Percentiles rank a stretch among this genome's conserved stretches.
phyloP scores from a whole-genome alignment of 35 echinoderm and acorn worm species.

The Apostichopus californicus region DNA sequence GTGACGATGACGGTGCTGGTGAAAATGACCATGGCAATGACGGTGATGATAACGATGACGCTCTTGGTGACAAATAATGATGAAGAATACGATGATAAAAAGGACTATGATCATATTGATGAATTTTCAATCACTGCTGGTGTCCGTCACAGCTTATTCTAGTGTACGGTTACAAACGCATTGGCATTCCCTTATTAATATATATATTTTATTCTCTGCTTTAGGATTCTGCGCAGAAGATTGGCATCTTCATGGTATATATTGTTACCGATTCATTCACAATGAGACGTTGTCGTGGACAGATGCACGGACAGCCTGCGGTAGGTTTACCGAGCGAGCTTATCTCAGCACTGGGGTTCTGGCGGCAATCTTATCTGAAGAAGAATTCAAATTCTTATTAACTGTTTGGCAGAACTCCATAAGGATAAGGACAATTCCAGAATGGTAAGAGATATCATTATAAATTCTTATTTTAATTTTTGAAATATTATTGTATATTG shows the following conservation, averaged over 20 bases:
- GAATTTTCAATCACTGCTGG: too few relatives aligned
- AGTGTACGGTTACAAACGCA: too few relatives aligned
- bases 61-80: too few relatives aligned
- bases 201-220: background rate
- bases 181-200: too few relatives aligned
- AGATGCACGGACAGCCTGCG: background rate
- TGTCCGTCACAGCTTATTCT: too few relatives aligned
- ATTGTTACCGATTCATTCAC: conserved; percentile 26
- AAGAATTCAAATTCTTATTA: conserved; percentile 11
- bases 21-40: too few relatives aligned
- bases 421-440: background rate
- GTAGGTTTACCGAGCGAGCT: background rate
- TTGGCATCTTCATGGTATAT: conserved; percentile 26
- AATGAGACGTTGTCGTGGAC: conserved; percentile 12
- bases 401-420: background rate
- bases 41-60: too few relatives aligned
- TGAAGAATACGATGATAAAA: too few relatives aligned
- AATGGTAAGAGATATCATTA: background rate
- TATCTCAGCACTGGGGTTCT: background rate
- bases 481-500: background rate
- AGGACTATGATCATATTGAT: too few relatives aligned
- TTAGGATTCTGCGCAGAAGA: conserved; percentile 22
- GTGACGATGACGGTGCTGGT: too few relatives aligned
- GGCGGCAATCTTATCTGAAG: conserved; percentile 19
- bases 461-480: too few relatives aligned